phyloP scores from a whole-genome alignment of 1,140 invertebrate species.

The Diorhabda elongata region DNA sequence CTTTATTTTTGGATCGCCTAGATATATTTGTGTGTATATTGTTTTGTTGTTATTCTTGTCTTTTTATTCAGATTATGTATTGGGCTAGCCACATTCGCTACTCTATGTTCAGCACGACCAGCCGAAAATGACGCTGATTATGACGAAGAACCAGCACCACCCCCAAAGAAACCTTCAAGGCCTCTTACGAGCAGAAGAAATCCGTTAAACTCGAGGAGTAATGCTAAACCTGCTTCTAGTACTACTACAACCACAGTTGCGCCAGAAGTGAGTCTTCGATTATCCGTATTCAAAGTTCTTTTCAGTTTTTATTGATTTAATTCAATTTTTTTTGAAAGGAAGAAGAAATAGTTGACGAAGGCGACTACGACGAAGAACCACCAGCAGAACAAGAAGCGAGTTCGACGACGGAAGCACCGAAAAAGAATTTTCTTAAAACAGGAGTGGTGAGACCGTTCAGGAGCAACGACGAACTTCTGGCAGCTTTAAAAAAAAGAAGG shows the following conservation, averaged over 20 bases:
- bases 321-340: slow-evolving; percentile 10
- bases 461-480: slow-evolving; percentile 68
- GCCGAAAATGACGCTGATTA: slow-evolving; percentile 42
- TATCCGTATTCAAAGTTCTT: background rate
- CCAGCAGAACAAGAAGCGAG: slow-evolving; percentile 39
- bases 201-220: slow-evolving; percentile 34
- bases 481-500: slow-evolving; percentile 62
- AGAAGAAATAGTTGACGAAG: slow-evolving; percentile 47
- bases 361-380: slow-evolving; percentile 49
- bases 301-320: background rate
- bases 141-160: slow-evolving; percentile 38
- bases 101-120: slow-evolving; percentile 35
- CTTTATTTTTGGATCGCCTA: too few relatives aligned
- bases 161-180: slow-evolving; percentile 37
- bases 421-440: slow-evolving; percentile 52
- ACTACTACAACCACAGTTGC: slow-evolving; percentile 32
- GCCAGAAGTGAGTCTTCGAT: slow-evolving; percentile 20
- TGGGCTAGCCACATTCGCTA: slow-evolving; percentile 34
- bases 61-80: slow-evolving; percentile 33
- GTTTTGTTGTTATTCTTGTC: too few relatives aligned
- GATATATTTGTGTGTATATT: too few relatives aligned
- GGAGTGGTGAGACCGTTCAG: slow-evolving; percentile 64
- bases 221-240: slow-evolving; percentile 33
- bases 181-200: slow-evolving; percentile 39
- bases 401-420: slow-evolving; percentile 63